Conservation (phyloP, 2,113 vertebrate species). For the Edolisoma coerulescens region DNA sequence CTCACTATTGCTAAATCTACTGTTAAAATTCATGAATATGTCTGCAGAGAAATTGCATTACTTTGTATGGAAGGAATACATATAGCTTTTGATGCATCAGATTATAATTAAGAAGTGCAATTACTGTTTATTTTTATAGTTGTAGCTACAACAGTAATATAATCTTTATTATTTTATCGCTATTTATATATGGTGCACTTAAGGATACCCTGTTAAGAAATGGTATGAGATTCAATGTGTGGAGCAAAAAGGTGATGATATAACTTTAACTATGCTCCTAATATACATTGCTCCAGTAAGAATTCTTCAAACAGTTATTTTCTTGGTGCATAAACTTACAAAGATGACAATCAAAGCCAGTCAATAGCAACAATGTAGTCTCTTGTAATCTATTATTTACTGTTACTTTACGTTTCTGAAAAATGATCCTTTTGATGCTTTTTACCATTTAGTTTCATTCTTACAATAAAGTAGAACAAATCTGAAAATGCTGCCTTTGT, state of each 20-base stretch:
- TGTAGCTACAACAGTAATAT: not conserved
- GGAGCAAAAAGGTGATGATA: not conserved
- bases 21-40: not conserved
- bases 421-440: not conserved
- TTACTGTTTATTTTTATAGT: not conserved
- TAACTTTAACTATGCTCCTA: not conserved
- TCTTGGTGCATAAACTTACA: not conserved
- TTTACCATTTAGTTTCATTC: not conserved
- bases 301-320: not conserved
- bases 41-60: not conserved
- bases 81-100: not conserved
- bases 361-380: not conserved
- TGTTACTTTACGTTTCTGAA: not conserved
- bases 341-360: not conserved
- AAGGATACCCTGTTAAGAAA: not conserved
- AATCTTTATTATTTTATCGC: not conserved
- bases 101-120: not conserved
- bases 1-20: not conserved
- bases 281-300: not conserved
- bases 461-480: not conserved
- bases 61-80: not conserved
- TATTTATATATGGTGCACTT: not conserved
- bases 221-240: not conserved
- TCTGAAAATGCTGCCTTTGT: not conserved
- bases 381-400: constrained; percentile 19